Percentiles rank a stretch among this genome's conserved stretches.
These are phyloP conservation scores for Actinia equina DNA, from an alignment of 64 coral and sea anemone species.

Conservation along the genomic window DNA sequence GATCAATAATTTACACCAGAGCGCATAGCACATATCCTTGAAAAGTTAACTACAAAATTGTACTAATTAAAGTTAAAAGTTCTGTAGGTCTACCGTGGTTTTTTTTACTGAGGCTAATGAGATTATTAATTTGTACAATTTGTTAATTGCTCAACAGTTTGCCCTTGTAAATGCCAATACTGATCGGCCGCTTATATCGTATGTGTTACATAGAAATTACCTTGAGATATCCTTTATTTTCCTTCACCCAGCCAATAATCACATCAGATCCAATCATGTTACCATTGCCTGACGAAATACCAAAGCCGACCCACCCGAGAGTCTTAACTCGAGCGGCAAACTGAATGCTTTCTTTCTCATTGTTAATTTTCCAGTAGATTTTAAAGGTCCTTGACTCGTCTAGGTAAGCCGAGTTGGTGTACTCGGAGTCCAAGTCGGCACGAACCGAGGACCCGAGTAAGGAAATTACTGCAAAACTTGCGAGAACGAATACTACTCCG, in stretches of 20 bases:
- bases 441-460: background rate
- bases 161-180: too few relatives aligned
- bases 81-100: too few relatives aligned
- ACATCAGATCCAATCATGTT: slow-evolving; percentile 64
- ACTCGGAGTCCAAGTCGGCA: slow-evolving; percentile 27
- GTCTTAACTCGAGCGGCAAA: slow-evolving; percentile 70
- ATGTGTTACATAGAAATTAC: too few relatives aligned
- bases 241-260: slow-evolving; percentile 75
- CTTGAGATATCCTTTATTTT: too few relatives aligned
- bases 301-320: slow-evolving; percentile 73
- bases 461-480: background rate
- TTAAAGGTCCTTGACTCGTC: slow-evolving; percentile 25
- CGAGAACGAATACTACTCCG: background rate
- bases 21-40: too few relatives aligned
- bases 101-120: too few relatives aligned
- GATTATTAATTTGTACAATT: too few relatives aligned
- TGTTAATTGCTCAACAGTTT: too few relatives aligned
- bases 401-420: slow-evolving; percentile 45
- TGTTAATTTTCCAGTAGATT: slow-evolving; percentile 61
- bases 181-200: too few relatives aligned
- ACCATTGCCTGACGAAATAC: slow-evolving; percentile 57
- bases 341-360: slow-evolving; percentile 20
- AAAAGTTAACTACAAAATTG: too few relatives aligned
- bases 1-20: too few relatives aligned
- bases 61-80: too few relatives aligned